Evolutionary conservation across 2,113 vertebrate genomes (phyloP).

Genomic region (Platysteira castanea): DNA sequence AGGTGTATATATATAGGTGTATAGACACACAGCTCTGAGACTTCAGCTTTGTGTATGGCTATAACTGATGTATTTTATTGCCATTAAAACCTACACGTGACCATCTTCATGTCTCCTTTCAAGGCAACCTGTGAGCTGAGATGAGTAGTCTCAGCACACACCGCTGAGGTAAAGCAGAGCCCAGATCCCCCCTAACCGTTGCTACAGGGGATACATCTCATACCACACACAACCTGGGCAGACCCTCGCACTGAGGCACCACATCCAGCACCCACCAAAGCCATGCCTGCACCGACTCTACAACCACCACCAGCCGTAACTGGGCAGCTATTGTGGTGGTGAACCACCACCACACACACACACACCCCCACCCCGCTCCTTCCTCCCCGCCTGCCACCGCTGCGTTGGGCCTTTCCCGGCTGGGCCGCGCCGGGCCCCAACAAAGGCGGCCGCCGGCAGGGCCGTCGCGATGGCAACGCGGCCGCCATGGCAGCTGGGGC

Average conservation of each 20-base stretch:
- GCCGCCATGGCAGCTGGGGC: conserved; percentile 78
- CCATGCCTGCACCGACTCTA: background rate
- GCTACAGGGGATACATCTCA: accelerated
- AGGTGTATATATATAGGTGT: too few relatives aligned
- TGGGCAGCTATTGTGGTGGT: background rate
- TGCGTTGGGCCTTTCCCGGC: conserved; percentile 18
- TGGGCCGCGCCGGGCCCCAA: conserved; percentile 72
- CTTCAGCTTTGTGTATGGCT: background rate
- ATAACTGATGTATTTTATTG: background rate
- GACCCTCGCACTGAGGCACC: background rate
- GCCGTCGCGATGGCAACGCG: conserved; percentile 72
- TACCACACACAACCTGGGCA: background rate
- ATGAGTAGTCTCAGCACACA: background rate
- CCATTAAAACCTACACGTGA: background rate
- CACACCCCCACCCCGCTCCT: background rate
- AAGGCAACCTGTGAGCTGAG: background rate
- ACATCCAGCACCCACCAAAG: background rate
- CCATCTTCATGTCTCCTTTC: background rate
- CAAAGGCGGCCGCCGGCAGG: conserved; percentile 77
- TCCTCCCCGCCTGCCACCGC: background rate
- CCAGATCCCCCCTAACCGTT: background rate
- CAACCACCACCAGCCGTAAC: background rate
- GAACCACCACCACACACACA: background rate
- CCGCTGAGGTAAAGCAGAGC: background rate
- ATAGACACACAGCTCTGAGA: background rate